Base-by-base conservation (phyloP, 2,888 invertebrate species). In the Gibbula magus region DNA sequence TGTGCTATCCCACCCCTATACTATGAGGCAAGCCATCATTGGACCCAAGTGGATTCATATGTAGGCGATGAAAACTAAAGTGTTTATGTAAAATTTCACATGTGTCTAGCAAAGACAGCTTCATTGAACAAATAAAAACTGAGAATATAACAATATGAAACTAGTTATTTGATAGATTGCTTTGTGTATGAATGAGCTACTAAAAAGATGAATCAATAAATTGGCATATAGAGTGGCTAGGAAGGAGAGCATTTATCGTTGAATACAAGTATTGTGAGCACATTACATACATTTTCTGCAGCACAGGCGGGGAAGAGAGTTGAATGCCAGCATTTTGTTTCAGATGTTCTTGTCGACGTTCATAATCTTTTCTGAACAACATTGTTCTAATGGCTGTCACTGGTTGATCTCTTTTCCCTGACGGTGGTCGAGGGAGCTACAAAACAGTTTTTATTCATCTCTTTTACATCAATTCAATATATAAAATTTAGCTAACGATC, bases 331-430 rank as follows among this genome's bases (percentile, higher is more conserved):
- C 82, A 73, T 84, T 85, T 39, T 85, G 83, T 80, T 87, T 86
- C 45, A 88, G 82, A 54, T 87, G 85, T 67, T 84, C 81, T 76
- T 89, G 88, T 78, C 88, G 79, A 75, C 85, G 85, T 45, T 87
- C 83, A 80, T 88, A 88, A 79, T 90, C 90, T 51, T 87, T 82
- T 76, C 88, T 89, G 77, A 88, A 89, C 84, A 90, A 83, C 1
- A 87, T 88, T 0, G 90, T 90, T 39, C 86, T 84, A 67, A 90
- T 87, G 22, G 84, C 84, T 16, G 80, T 81, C 0, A 79, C 73
- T 45, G 82, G 82, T 1, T 76, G 78, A 18, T 79, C 77, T 3
- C 79, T 67, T 39, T 85, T 86, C 4, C 81, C 86, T 51, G 86
- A 84, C 13, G 85, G 84, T 53, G 89, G 88, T 20, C 87, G 84